Evolutionary conservation across 2,797 vertebrate species (phyloP).

Genomic region (Gymnothorax javanicus): DNA sequence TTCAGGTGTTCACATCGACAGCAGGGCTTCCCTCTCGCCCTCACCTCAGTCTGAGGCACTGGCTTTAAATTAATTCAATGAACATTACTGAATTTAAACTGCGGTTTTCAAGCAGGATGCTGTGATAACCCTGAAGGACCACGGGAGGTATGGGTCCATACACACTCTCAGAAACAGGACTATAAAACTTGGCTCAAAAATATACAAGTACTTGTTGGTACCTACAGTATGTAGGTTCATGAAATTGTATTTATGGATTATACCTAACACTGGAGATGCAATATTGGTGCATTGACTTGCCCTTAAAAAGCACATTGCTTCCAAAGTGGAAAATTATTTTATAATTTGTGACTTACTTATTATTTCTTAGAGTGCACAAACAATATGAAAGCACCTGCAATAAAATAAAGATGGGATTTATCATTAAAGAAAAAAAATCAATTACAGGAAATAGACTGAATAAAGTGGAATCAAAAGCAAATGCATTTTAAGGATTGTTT

Average conservation of each 20-base stretch:
- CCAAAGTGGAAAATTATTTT: no score
- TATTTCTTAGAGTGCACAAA: not conserved
- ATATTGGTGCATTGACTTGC: no score
- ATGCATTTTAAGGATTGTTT: not conserved
- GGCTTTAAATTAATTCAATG: not conserved
- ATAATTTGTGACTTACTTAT: no score
- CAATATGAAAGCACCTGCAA: not conserved
- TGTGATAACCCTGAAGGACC: not conserved
- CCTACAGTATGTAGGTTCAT: no score
- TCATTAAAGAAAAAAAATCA: not conserved
- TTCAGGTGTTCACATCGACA: not conserved
- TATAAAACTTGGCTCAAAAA: no score
- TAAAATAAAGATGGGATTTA: not conserved
- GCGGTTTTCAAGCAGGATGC: not conserved
- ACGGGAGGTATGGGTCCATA: not conserved
- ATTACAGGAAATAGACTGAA: not conserved
- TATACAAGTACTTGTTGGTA: no score
- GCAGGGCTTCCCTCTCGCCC: not conserved
- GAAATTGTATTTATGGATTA: no score
- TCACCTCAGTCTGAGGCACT: not conserved
- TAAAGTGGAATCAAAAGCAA: not conserved
- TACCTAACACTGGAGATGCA: no score
- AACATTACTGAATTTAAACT: not conserved
- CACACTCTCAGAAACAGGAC: no score
- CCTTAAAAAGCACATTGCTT: no score